Base-by-base conservation (phyloP, 2,888 invertebrate species). In the Calameuta pallipes region DNA sequence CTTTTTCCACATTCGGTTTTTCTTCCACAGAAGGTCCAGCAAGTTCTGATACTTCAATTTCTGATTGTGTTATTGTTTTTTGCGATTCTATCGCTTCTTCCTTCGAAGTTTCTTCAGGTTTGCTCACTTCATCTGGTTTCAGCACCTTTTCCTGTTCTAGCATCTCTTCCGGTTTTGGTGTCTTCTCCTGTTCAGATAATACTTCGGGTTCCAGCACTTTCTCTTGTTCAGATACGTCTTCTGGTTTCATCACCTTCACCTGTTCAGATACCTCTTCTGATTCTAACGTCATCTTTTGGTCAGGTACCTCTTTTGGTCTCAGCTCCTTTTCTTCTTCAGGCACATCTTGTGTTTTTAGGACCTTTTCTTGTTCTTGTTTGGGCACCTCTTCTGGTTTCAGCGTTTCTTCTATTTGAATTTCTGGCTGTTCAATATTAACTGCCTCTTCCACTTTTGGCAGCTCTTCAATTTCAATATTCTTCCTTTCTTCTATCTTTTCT, bases 401-500 rank as follows among this genome's bases (percentile, higher is more conserved):
- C 6, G n/a, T 36, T 37, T 9, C 74, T 36, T 74, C 37, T n/a
- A 71, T 12, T 15, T 31, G 33, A 71, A 23, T 71, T 35, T 23
- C 36, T 30, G 30, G 23, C 30, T 36, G 11, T 56, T 56, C 56
- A 56, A 56, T 2, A 23, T 56, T 56, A 56, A 56, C 23, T 71
- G 34, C 12, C 12, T 71, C 71, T 71, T 71, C 71, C 15, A 71
- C 33, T 4, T 31, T 71, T 23, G 56, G 23, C 56, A 56, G 56
- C 23, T 56, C 23, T 56, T 56, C 23, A 56, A 23, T 23, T 56
- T 23, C 9, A 56, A 56, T 9, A 56, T 9, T 1, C 6, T 23
- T 23, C 56, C 23, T 31, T 36, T 73, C 68, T 69, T 75, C 34
- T 3, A 71, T 4, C 15, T 79, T 75, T 12, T 73, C 75, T 37